phyloP scores from a whole-genome alignment of 1,140 invertebrate species.

The Pseudomyrmex sp. region DNA sequence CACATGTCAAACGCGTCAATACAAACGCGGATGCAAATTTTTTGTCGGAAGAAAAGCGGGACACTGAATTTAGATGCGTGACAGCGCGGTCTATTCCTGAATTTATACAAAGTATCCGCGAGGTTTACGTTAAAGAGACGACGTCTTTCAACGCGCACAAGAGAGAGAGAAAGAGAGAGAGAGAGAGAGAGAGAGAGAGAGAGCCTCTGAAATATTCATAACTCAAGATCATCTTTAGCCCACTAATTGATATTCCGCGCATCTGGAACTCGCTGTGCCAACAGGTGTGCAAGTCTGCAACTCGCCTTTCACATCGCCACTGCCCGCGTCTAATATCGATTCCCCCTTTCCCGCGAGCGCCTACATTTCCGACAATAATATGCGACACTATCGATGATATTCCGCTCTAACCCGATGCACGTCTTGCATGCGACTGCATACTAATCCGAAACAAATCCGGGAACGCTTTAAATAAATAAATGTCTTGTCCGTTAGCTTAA shows the following conservation, averaged over 20 bases:
- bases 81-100: slow-evolving; percentile 38
- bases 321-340: slow-evolving; percentile 37
- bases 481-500: not conserved
- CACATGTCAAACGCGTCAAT: slow-evolving; percentile 7
- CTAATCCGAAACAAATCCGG: slow-evolving; percentile 42
- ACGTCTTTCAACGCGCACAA: not conserved
- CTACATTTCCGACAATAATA: slow-evolving; percentile 36
- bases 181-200: not conserved
- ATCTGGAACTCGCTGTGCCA: slow-evolving; percentile 71
- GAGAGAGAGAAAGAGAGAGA: too few relatives aligned
- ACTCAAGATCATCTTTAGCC: slow-evolving; percentile 72
- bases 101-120: slow-evolving; percentile 47
- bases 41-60: slow-evolving; percentile 27
- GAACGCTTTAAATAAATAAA: slow-evolving; percentile 29
- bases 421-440: slow-evolving; percentile 29
- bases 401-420: not conserved
- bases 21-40: slow-evolving; percentile 37
- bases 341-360: not conserved
- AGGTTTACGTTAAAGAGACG: slow-evolving; percentile 24
- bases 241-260: slow-evolving; percentile 76
- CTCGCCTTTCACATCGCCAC: slow-evolving; percentile 32
- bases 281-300: slow-evolving; percentile 70
- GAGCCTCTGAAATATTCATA: slow-evolving; percentile 75
- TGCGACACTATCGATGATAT: slow-evolving; percentile 36
- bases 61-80: slow-evolving; percentile 46